These are phyloP conservation scores for Smutsia temminckii DNA, from an alignment of 2,797 vertebrate genomes.

Conservation along the genomic window DNA sequence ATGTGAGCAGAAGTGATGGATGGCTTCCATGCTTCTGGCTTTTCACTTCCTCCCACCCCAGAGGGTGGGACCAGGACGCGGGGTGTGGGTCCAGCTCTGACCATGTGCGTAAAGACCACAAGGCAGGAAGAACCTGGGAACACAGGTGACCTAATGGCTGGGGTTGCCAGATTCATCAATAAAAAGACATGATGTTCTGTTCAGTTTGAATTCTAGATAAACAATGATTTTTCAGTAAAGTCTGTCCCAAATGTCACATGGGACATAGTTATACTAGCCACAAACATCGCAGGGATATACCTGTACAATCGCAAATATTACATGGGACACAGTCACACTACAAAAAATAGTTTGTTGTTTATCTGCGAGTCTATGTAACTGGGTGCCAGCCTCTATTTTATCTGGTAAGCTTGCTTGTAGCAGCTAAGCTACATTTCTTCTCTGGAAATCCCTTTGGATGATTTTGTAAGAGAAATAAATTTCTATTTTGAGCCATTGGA, in stretches of 20 bases:
- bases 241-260: background rate
- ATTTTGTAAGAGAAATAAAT: background rate
- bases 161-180: background rate
- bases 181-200: background rate
- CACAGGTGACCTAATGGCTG: background rate
- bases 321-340: background rate
- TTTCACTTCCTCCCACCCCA: background rate
- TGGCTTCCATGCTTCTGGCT: background rate
- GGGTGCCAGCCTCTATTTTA: background rate
- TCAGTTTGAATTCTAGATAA: slow-evolving; percentile 12
- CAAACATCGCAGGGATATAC: background rate
- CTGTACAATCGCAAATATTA: background rate
- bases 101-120: background rate
- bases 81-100: background rate
- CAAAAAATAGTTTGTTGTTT: slow-evolving; percentile 11
- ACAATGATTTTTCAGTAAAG: background rate
- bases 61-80: background rate
- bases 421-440: background rate
- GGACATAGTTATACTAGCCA: background rate
- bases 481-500: background rate
- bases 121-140: background rate
- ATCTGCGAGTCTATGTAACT: slow-evolving; percentile 24
- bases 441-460: background rate
- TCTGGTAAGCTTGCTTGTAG: background rate
- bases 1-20: background rate